Evolutionary conservation across 1,140 invertebrate genomes (phyloP).

Genomic region (Idris sp.): DNA sequence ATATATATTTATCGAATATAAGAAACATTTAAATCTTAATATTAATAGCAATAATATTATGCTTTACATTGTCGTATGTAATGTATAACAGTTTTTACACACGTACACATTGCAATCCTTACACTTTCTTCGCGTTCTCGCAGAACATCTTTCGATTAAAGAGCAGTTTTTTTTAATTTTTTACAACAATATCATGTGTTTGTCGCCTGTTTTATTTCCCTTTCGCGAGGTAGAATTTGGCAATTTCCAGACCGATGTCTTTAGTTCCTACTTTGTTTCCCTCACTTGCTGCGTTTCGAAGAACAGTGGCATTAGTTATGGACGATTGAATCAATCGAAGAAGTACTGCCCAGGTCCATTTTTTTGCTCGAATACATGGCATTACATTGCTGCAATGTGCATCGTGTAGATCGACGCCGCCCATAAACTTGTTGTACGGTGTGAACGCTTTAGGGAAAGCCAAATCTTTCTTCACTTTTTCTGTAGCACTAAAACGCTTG

Average conservation of each 20-base stretch:
- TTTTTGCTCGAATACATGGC: constrained; percentile 37
- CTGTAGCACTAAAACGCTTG: constrained; percentile 17
- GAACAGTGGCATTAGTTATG: constrained; percentile 44
- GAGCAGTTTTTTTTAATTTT: constrained; percentile 24
- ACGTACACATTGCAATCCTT: constrained; percentile 23
- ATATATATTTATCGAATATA: constrained; percentile 1
- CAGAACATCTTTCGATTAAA: constrained; percentile 10
- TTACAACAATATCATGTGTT: constrained; percentile 7
- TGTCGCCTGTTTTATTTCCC: constrained; percentile 1
- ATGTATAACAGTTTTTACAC: constrained; percentile 21
- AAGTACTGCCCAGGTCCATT: no score
- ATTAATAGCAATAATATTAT: constrained; percentile 1
- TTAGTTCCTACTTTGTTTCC: constrained; percentile 18
- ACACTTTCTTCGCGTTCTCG: constrained; percentile 33
- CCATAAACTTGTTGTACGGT: constrained; percentile 20
- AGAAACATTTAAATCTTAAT: no score
- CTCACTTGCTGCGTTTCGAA: constrained; percentile 15
- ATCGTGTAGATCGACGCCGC: no score
- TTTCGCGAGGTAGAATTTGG: constrained; percentile 8
- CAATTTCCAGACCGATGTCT: constrained; percentile 10
- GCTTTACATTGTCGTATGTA: constrained; percentile 9
- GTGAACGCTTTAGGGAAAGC: constrained; percentile 31
- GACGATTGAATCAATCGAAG: no score
- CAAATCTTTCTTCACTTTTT: constrained; percentile 21
- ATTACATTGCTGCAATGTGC: constrained; percentile 45